Base-by-base conservation (phyloP, 1,140 invertebrate species). In the Drosophila aff. region DNA sequence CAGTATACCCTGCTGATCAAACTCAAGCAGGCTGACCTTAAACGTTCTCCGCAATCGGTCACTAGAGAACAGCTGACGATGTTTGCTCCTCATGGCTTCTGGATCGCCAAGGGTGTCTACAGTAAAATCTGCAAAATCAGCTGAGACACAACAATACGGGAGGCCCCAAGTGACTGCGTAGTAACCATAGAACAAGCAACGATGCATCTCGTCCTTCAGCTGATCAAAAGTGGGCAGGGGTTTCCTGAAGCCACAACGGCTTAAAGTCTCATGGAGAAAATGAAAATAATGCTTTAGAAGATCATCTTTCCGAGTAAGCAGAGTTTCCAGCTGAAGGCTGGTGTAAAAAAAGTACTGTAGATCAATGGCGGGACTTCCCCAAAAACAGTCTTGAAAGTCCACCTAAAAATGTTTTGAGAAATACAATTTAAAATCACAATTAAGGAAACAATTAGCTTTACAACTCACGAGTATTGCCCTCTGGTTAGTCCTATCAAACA, bases 401-500 rank as follows among this genome's bases (percentile, higher is more conserved):
- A 92, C 75, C 91, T 92, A 18, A 47, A 47, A 65, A 33, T 0
- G 5, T 15, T n/a, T 15, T 15, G 10, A 31, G 46, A 15, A 28
- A 8, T 62, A n/a, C 1, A 36, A 36, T 2, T 41, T 33, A 18
- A 31, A 15, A 18, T 7, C 2, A 3, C 2, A n/a, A n/a, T 26
- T 28, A n/a, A 3, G 0, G 9, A 50, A 16, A 44, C 8, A 9
- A 16, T 1, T 11, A 6, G 11, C 16, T 26, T 9, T 23, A 77
- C 4, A 40, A 55, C 85, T 79, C 23, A 85, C 85, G 21, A 95
- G 93, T 62, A 95, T 94, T 73, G 94, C 94, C 13, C 94, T 93
- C 0, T 86, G 85, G 64, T 76, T 79, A 47, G 94, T 94, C 18
- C 91, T 92, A 57, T 84, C 71, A 77, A 96, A 95, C 59, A 96